A percentile compares a stretch with the other conserved stretches of the same genome.
These are phyloP conservation scores for Andrena praecox DNA, from an alignment of 2,888 invertebrate genomes.

Conservation along the genomic window DNA sequence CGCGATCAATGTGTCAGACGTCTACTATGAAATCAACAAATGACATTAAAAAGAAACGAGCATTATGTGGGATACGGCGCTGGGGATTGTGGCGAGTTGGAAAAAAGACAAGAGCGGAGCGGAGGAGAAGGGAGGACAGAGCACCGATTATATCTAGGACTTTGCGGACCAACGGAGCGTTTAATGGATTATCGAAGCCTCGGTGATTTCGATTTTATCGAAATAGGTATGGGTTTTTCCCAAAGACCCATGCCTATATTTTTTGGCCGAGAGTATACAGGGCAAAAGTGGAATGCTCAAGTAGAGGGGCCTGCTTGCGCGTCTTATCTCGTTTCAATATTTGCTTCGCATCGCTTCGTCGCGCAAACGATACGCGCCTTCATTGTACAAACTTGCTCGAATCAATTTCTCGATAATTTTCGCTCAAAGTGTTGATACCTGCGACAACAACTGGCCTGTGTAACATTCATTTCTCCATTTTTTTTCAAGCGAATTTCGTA, in stretches of 20 bases:
- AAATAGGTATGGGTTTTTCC: slow-evolving; percentile 49
- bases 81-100: neutral
- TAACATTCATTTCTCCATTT: no score
- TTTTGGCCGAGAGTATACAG: neutral
- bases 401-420: slow-evolving; percentile 1
- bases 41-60: neutral
- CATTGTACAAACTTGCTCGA: neutral
- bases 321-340: slow-evolving; percentile 17
- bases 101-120: slow-evolving; percentile 21
- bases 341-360: neutral
- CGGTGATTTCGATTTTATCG: slow-evolving; percentile 71
- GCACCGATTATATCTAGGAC: slow-evolving; percentile 79
- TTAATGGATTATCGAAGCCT: slow-evolving; percentile 76
- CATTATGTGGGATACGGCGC: neutral
- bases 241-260: slow-evolving; percentile 4
- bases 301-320: neutral
- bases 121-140: slow-evolving; percentile 27
- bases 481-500: neutral
- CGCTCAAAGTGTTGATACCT: no score
- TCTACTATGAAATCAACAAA: neutral
- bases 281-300: neutral
- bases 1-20: neutral
- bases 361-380: neutral
- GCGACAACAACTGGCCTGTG: no score
- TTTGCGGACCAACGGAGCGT: slow-evolving; percentile 82